Percentiles rank a stretch among this genome's conserved stretches.
Conservation (phyloP, 2,113 vertebrate species). For the Sebastes schlegelii region DNA sequence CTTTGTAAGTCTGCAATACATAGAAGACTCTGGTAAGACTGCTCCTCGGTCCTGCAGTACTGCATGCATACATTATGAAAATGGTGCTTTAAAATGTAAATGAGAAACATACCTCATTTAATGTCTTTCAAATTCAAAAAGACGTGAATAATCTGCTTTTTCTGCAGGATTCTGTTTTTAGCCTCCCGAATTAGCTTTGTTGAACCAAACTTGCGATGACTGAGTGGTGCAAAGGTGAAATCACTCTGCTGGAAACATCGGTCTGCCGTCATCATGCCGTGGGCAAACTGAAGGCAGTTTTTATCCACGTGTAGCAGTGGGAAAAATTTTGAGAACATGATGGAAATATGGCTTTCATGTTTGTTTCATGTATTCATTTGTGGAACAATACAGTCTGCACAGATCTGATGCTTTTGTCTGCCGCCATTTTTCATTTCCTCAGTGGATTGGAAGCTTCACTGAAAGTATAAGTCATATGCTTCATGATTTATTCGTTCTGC, state of each 20-base stretch:
- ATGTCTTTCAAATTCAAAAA: constrained; percentile 22
- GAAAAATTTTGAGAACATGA: neutral
- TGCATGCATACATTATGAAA: constrained; percentile 34
- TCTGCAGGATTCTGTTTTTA: constrained; percentile 13
- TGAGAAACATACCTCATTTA: constrained; percentile 33
- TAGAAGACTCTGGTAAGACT: neutral
- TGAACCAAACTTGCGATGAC: constrained; percentile 9
- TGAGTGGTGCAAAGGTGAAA: constrained; percentile 15
- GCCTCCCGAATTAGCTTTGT: constrained; percentile 12
- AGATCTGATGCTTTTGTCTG: neutral
- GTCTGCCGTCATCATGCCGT: neutral
- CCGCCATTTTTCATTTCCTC: no score
- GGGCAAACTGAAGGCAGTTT: neutral
- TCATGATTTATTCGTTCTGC: neutral
- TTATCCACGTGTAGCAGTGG: neutral
- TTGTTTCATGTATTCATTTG: neutral
- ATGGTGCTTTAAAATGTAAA: constrained; percentile 47
- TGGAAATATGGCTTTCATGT: neutral
- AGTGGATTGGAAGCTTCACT: no score
- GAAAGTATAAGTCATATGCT: neutral
- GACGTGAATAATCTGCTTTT: neutral
- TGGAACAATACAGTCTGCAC: no score
- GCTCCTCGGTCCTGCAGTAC: neutral
- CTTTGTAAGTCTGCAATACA: neutral
- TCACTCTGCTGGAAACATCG: neutral